Evolutionary conservation across 2,113 vertebrate genomes (phyloP).

Genomic region (Lonchura striata): DNA sequence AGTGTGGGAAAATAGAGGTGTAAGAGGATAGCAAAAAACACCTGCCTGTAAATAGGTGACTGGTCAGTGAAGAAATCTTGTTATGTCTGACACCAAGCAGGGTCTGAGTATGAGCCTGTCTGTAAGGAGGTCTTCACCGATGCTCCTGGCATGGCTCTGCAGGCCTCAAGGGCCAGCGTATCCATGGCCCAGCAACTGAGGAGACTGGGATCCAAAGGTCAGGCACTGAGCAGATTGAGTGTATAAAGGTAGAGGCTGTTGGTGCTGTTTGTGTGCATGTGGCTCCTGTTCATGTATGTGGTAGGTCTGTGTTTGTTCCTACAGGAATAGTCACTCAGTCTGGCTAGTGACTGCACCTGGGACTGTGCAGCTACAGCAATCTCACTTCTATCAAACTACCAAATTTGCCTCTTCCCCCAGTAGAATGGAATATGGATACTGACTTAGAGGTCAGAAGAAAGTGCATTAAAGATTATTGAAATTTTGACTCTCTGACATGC

Average conservation of each 20-base stretch:
- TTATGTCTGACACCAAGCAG: neutral
- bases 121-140: neutral
- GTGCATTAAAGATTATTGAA: neutral
- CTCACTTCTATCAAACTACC: neutral
- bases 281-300: neutral
- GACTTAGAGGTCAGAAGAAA: neutral
- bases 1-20: neutral
- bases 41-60: neutral
- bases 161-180: neutral
- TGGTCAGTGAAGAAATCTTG: neutral
- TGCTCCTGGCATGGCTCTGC: rapidly evolving
- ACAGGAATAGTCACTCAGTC: neutral
- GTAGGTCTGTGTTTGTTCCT: neutral
- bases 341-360: neutral
- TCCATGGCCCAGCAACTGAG: neutral
- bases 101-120: neutral
- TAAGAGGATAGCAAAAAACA: neutral
- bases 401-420: neutral
- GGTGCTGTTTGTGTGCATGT: neutral
- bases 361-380: neutral
- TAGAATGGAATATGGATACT: neutral
- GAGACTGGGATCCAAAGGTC: neutral
- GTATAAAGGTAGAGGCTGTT: neutral
- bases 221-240: neutral
- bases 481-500: neutral